Conservation (phyloP, 2,113 vertebrate species). For the Pangasianodon hypophthalmus region DNA sequence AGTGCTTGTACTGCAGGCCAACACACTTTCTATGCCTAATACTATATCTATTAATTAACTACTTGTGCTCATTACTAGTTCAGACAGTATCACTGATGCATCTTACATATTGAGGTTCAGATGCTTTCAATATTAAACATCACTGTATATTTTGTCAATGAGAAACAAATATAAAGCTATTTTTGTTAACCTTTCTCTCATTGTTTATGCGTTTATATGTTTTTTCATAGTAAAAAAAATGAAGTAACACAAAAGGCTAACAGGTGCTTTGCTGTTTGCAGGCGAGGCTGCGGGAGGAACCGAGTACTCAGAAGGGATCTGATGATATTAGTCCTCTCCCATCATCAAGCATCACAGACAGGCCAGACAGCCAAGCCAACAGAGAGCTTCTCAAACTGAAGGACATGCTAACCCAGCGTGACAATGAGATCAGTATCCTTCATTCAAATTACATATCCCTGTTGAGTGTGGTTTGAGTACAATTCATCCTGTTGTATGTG, state of each 20-base stretch:
- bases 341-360: conserved; percentile 27
- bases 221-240: not conserved
- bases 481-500: no score
- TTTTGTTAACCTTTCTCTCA: not conserved
- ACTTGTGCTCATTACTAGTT: not conserved
- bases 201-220: not conserved
- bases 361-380: conserved; percentile 36
- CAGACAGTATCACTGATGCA: not conserved
- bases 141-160: not conserved
- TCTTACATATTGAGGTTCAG: not conserved
- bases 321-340: conserved; percentile 43
- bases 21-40: no score
- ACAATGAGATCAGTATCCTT: conserved; percentile 98
- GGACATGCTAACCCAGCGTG: conserved; percentile 82
- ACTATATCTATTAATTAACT: not conserved
- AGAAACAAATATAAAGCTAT: no score
- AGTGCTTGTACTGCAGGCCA: no score
- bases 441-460: not conserved
- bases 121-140: not conserved
- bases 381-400: conserved; percentile 76
- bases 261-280: conserved; percentile 55
- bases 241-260: not conserved
- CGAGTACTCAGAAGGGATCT: conserved; percentile 19
- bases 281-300: conserved; percentile 70
- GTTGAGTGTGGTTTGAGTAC: not conserved